Evolutionary conservation across 2,888 invertebrate species (phyloP), one percentile per base, ranked within the genome.

Genomic region (Zelleria hepariella): DNA sequence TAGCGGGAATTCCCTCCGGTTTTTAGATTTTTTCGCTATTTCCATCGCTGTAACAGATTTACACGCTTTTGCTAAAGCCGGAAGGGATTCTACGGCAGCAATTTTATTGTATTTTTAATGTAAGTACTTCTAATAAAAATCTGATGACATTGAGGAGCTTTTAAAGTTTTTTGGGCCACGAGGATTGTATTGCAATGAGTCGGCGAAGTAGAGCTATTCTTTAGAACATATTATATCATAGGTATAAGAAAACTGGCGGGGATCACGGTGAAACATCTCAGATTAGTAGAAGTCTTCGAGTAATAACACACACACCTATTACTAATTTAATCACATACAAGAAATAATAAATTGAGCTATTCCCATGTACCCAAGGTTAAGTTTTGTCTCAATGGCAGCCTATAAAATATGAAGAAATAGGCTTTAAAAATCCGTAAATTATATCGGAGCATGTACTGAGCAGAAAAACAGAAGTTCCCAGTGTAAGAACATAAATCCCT

Each of bases 401-500:
- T n/a, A n/a, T n/a, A n/a, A n/a, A n/a, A n/a, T n/a, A n/a, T n/a
- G n/a, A n/a, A n/a, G n/a, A n/a, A 48, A 48, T 18, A 48, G 48
- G 20, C 20, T 7, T 20, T 20, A n/a, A 49, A 49, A 53, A 53
- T 53, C 10, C 20, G 51, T 21, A 51, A 54, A 54, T 54, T 15
- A n/a, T n/a, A 26, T 54, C 54, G 5, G 18, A 25, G 8, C 54
- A 26, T 26, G 15, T 26, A 26, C 26, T 7, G 23, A 51, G 10
- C 51, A 20, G 51, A 7, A 51, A n/a, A 54, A 25, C 25, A 26
- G 18, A 54, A 26, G 54, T 54, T 54, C 20, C 21, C 55, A 32
- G 32, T 27, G 55, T 27, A 27, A 20, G 21, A 27, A 32, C 55
- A 55, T 55, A 55, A 55, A 55, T 55, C 32, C 55, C 7, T 55